Percentiles rank a stretch among this genome's conserved stretches.
phyloP scores from a whole-genome alignment of 2,797 vertebrate genomes.

The Argya squamiceps region DNA sequence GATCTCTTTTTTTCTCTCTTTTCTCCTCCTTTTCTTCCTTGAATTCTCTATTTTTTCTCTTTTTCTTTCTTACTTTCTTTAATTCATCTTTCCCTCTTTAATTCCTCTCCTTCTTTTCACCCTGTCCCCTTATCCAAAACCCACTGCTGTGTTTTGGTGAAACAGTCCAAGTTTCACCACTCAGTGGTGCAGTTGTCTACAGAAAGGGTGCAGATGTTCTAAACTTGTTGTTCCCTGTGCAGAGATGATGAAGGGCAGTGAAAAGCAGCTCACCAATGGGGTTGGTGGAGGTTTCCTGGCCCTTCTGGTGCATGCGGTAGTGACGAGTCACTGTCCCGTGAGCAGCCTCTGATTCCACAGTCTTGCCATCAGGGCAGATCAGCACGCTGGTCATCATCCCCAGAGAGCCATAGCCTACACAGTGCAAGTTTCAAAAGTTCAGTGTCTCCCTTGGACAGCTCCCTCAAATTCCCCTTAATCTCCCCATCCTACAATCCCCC shows the following conservation, averaged over 20 bases:
- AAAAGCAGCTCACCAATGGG: slow-evolving; percentile 86
- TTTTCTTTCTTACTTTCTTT: background rate
- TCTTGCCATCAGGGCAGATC: slow-evolving; percentile 94
- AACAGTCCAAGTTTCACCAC: background rate
- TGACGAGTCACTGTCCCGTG: slow-evolving; percentile 97
- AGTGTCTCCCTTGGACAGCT: background rate
- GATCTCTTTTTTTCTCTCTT: background rate
- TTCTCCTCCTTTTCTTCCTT: background rate
- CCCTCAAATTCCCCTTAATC: background rate
- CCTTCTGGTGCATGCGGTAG: slow-evolving; percentile 94
- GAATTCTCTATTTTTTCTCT: background rate
- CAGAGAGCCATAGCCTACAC: slow-evolving; percentile 94
- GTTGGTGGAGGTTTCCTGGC: slow-evolving; percentile 97
- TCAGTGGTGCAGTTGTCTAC: background rate
- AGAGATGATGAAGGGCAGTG: background rate
- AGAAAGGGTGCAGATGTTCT: background rate
- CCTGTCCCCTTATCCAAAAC: background rate
- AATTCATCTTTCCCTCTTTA: background rate
- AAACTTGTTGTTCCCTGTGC: background rate
- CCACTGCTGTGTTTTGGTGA: background rate
- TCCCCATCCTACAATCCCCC: background rate
- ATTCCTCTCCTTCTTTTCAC: background rate
- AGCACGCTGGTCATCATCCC: slow-evolving; percentile 99
- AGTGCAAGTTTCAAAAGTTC: background rate
- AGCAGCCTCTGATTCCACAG: slow-evolving; percentile 95